A percentile compares a stretch with the other conserved stretches of the same genome.
These are phyloP conservation scores for Anas flavirostris DNA, from an alignment of 2,797 vertebrate species.

Conservation along the genomic window DNA sequence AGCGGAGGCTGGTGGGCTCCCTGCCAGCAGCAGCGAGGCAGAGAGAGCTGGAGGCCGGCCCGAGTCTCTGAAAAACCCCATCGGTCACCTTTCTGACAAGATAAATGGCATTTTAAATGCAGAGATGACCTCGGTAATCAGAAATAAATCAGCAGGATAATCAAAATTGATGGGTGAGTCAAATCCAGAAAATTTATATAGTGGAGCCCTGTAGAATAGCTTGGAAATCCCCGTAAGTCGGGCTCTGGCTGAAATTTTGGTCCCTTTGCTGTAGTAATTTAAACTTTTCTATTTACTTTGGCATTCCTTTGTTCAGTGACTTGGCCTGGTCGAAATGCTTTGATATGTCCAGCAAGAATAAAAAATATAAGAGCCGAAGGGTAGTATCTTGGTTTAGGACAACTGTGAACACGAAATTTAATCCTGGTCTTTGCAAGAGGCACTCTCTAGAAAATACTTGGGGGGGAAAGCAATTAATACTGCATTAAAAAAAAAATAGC, in stretches of 20 bases:
- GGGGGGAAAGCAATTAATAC: slow-evolving; percentile 49
- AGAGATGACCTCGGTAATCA: slow-evolving; percentile 67
- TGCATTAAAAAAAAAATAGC: background rate
- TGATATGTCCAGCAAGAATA: slow-evolving; percentile 76
- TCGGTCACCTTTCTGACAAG: slow-evolving; percentile 61
- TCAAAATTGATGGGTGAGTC: slow-evolving; percentile 64
- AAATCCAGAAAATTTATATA: slow-evolving; percentile 72
- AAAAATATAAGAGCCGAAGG: slow-evolving; percentile 62
- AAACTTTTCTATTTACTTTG: slow-evolving; percentile 80
- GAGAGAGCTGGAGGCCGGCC: slow-evolving; percentile 15
- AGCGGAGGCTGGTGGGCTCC: background rate
- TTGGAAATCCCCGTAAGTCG: slow-evolving; percentile 57
- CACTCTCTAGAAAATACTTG: slow-evolving; percentile 22
- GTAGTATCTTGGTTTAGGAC: slow-evolving; percentile 73
- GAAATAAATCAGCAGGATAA: slow-evolving; percentile 73
- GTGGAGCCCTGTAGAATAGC: slow-evolving; percentile 59
- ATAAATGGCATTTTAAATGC: slow-evolving; percentile 69
- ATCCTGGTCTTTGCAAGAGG: slow-evolving; percentile 47
- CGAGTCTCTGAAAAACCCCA: slow-evolving; percentile 35
- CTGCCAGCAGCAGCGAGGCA: background rate
- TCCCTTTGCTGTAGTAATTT: slow-evolving; percentile 75
- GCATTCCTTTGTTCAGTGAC: slow-evolving; percentile 72
- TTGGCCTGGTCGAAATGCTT: slow-evolving; percentile 79
- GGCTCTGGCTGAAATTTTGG: slow-evolving; percentile 62
- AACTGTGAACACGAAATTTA: slow-evolving; percentile 75